These are phyloP conservation scores for Meliscaeva auricollis DNA, from an alignment of 2,888 invertebrate genomes.

Conservation along the genomic window DNA sequence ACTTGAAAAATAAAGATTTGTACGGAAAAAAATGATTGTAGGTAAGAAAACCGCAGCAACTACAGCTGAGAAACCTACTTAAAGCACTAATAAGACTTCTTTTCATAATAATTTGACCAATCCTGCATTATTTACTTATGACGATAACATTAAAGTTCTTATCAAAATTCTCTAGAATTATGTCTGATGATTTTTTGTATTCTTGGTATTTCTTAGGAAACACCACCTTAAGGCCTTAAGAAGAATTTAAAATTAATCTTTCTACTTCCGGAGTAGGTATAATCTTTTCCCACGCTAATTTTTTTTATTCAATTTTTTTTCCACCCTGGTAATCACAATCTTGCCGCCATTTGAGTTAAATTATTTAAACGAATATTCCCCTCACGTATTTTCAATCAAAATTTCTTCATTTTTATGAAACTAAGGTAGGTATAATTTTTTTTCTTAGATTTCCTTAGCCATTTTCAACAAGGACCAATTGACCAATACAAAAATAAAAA, in stretches of 20 bases:
- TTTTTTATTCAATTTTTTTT: background rate
- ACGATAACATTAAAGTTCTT: background rate
- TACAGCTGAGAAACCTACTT: too few species aligned
- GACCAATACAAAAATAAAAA: background rate
- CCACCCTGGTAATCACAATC: background rate
- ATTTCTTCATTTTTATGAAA: slow-evolving; percentile 40
- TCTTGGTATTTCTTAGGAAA: too few species aligned
- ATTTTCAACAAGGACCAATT: slow-evolving; percentile 19
- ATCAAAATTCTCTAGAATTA: background rate
- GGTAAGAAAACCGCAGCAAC: too few species aligned
- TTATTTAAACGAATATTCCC: slow-evolving; percentile 26
- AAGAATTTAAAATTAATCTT: background rate
- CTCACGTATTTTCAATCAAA: slow-evolving; percentile 54
- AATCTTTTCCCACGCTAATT: slow-evolving; percentile 1
- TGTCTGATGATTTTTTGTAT: background rate
- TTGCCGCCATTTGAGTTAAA: slow-evolving; percentile 1
- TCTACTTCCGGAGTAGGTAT: background rate
- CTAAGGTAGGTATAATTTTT: background rate
- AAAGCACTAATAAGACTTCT: too few species aligned
- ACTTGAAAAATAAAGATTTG: too few species aligned
- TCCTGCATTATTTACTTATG: too few species aligned
- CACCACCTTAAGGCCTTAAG: too few species aligned
- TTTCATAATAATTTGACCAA: too few species aligned
- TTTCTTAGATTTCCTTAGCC: slow-evolving; percentile 4
- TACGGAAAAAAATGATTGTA: too few species aligned